Conservation (phyloP, 2,113 vertebrate genomes). For the Helogale parvula region DNA sequence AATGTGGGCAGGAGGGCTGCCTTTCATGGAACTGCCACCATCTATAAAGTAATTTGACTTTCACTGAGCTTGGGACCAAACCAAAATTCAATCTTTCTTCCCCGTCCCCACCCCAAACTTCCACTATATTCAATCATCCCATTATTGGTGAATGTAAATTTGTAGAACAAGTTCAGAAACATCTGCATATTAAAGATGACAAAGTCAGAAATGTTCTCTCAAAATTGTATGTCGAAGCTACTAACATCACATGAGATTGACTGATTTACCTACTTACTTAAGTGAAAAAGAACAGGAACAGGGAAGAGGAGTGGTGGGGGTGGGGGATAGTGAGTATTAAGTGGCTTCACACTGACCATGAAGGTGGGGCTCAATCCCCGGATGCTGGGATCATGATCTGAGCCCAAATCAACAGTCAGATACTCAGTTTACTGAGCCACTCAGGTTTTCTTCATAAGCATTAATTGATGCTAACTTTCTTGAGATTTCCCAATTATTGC, state of each 20-base stretch:
- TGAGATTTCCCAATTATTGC: not conserved
- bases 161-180: not conserved
- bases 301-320: too few relatives aligned
- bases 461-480: not conserved
- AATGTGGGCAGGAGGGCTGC: not conserved
- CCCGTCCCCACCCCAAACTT: not conserved
- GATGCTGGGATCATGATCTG: too few relatives aligned
- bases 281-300: too few relatives aligned
- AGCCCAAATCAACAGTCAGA: too few relatives aligned
- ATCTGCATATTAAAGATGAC: not conserved
- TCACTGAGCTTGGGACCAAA: not conserved
- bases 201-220: not conserved
- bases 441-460: not conserved
- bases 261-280: too few relatives aligned
- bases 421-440: too few relatives aligned
- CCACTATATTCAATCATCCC: not conserved
- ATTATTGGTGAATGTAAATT: not conserved
- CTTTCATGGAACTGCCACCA: not conserved
- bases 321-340: too few relatives aligned
- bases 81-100: not conserved
- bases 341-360: too few relatives aligned
- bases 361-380: too few relatives aligned
- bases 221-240: not conserved
- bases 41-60: slow-evolving; percentile 5
- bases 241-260: not conserved